Conservation (phyloP, 1,140 invertebrate genomes). For the Spodoptera litura region DNA sequence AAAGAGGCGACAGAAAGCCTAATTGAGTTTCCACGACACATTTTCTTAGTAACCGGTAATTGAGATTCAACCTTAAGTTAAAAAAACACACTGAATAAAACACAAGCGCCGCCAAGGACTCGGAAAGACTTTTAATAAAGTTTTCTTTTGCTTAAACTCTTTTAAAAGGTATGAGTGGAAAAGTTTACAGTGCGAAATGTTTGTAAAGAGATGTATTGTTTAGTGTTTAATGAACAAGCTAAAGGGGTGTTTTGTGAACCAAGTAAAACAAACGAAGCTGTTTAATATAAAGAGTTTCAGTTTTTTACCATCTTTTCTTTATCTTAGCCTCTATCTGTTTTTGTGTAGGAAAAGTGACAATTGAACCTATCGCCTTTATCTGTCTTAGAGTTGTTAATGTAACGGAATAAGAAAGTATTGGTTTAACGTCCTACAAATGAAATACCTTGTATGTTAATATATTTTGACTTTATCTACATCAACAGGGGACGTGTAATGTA, state of each 20-base stretch:
- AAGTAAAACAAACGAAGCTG: too few relatives aligned
- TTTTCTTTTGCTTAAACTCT: slow-evolving; percentile 32
- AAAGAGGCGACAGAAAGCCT: slow-evolving; percentile 28
- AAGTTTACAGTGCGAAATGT: slow-evolving; percentile 11
- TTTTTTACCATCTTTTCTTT: too few relatives aligned
- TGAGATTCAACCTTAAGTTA: slow-evolving; percentile 40
- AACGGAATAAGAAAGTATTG: too few relatives aligned
- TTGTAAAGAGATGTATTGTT: not conserved
- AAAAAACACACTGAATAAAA: slow-evolving; percentile 43
- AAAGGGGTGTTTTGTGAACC: not conserved
- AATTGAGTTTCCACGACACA: slow-evolving; percentile 47
- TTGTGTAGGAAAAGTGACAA: too few relatives aligned
- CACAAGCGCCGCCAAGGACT: slow-evolving; percentile 40
- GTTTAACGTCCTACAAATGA: too few relatives aligned
- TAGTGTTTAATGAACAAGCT: not conserved
- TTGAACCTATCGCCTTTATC: too few relatives aligned
- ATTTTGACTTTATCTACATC: not conserved
- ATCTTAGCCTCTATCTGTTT: too few relatives aligned
- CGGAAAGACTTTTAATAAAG: slow-evolving; percentile 44
- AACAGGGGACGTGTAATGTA: not conserved
- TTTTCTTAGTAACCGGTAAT: slow-evolving; percentile 48
- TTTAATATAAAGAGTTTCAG: too few relatives aligned
- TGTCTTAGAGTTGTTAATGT: too few relatives aligned
- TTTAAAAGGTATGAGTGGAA: slow-evolving; percentile 31
- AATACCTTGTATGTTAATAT: too few relatives aligned